Percentiles rank a stretch among this genome's conserved stretches.
Conservation (phyloP, 2,113 vertebrate species). For the Kobus ellipsiprymnus region DNA sequence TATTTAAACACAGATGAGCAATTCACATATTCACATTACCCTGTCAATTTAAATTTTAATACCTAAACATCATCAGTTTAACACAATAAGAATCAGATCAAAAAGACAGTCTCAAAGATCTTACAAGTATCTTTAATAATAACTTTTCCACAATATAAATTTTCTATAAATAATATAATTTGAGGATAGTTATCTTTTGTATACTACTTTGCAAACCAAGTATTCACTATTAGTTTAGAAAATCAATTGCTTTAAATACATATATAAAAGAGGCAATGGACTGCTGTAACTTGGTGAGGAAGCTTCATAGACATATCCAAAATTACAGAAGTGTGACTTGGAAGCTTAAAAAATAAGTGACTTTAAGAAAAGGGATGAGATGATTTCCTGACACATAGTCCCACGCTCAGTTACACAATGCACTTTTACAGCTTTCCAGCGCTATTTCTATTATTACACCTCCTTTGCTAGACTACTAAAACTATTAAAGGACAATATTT, state of each 20-base stretch:
- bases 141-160: neutral
- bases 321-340: conserved; percentile 68
- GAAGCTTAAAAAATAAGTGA: conserved; percentile 29
- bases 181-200: neutral
- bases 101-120: neutral
- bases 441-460: neutral
- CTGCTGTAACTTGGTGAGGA: conserved; percentile 24
- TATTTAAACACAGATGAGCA: neutral
- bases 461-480: neutral
- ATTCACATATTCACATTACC: neutral
- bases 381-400: conserved; percentile 20
- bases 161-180: neutral
- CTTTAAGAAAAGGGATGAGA: conserved; percentile 50
- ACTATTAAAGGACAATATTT: neutral
- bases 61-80: neutral
- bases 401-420: neutral
- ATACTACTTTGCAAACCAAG: neutral
- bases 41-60: neutral
- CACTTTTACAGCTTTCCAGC: neutral
- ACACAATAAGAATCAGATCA: neutral
- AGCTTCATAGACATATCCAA: conserved; percentile 60
- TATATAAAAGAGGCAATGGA: conserved; percentile 22
- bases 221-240: neutral
- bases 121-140: neutral
- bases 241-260: neutral